Percentiles rank a stretch among this genome's conserved stretches.
Conservation (phyloP, 2,888 invertebrate genomes). For the Chirona hameri region DNA sequence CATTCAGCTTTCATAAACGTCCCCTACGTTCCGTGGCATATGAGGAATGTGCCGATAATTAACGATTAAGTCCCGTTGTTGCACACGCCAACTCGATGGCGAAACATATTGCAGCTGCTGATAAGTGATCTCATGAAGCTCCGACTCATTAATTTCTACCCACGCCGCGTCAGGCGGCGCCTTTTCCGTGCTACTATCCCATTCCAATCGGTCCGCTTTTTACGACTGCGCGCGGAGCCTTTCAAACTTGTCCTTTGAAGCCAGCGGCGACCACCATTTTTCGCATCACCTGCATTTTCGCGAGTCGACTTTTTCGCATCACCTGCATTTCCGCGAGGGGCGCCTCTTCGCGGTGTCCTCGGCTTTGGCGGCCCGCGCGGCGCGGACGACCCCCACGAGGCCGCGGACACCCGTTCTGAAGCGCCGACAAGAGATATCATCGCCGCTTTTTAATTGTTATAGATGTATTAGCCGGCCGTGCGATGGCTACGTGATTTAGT, state of each 20-base stretch:
- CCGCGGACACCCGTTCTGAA: not conserved
- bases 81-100: too few species aligned
- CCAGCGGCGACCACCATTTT: conserved; percentile 6
- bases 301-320: not conserved
- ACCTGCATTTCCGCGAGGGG: not conserved
- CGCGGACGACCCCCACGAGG: not conserved
- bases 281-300: not conserved
- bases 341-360: not conserved
- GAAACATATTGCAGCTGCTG: too few species aligned
- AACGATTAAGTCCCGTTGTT: too few species aligned
- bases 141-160: too few species aligned
- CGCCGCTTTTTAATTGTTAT: not conserved
- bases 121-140: too few species aligned
- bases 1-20: too few species aligned
- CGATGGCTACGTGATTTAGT: not conserved
- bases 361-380: not conserved
- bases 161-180: too few species aligned
- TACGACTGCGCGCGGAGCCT: not conserved
- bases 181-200: too few species aligned
- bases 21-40: too few species aligned
- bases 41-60: too few species aligned
- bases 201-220: not conserved
- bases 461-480: not conserved
- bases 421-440: not conserved
- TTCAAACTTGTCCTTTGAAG: not conserved